Conservation (phyloP, 2,113 vertebrate genomes). For the Cyprinus carpio region DNA sequence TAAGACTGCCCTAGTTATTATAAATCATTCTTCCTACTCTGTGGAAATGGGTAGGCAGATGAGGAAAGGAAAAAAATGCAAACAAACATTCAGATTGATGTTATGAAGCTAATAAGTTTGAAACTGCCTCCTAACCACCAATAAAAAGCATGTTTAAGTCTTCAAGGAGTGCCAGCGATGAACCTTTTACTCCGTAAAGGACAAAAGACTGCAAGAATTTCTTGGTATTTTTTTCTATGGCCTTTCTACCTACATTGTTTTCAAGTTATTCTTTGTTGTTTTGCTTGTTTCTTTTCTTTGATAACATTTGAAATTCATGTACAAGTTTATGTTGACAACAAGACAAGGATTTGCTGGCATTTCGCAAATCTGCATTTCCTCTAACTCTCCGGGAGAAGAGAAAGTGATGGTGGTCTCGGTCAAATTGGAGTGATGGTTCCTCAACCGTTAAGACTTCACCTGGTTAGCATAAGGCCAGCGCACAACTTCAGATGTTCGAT, state of each 20-base stretch:
- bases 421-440: slow-evolving; percentile 46
- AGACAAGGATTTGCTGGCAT: slow-evolving; percentile 70
- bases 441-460: background rate
- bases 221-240: slow-evolving; percentile 74
- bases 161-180: slow-evolving; percentile 21
- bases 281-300: slow-evolving; percentile 45
- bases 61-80: background rate
- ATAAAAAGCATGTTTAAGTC: background rate
- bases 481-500: slow-evolving; percentile 52
- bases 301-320: slow-evolving; percentile 59
- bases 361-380: slow-evolving; percentile 51
- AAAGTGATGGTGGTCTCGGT: slow-evolving; percentile 37
- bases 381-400: slow-evolving; percentile 37
- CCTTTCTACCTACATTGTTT: slow-evolving; percentile 74
- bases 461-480: slow-evolving; percentile 59
- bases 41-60: slow-evolving; percentile 29
- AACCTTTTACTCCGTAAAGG: slow-evolving; percentile 51
- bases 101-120: slow-evolving; percentile 15
- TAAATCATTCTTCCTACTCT: slow-evolving; percentile 20
- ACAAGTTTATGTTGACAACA: slow-evolving; percentile 73
- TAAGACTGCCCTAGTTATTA: slow-evolving; percentile 31
- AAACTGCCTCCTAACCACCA: background rate
- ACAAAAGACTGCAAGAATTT: slow-evolving; percentile 61
- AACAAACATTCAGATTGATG: slow-evolving; percentile 40
- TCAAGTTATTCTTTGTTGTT: slow-evolving; percentile 61